Base-by-base conservation (phyloP, 2,888 invertebrate genomes). In the Philaethria dido region DNA sequence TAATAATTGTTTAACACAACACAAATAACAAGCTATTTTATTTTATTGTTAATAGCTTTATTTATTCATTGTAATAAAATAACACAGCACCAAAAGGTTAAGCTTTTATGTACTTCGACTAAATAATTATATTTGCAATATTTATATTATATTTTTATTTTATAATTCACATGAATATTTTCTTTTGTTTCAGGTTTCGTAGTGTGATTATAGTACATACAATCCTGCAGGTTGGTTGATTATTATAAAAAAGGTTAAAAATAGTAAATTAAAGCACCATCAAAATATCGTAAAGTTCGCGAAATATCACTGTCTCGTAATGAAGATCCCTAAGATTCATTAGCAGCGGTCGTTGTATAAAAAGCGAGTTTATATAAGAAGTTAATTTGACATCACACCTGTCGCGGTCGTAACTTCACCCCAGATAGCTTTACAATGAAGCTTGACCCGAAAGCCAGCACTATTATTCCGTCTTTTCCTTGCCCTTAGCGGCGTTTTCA, bases 321-420 rank as follows among this genome's bases (percentile, higher is more conserved):
- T 83, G 74, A 80, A 84, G 85, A 87, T 86, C 87, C 87, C 85
- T 76, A 72, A 78, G 80, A 79, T 83, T 90, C 87, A 89, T 89
- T 89, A 89, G 83, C 78, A 80, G 87, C 83, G 85, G 83, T 84
- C 82, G 83, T 81, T 88, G 87, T 85, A 87, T 87, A 90, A 91
- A 90, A 91, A 87, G 85, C 77, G 83, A 83, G 83, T 87, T 88
- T 90, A 88, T 89, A 89, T 87, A 88, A 89, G 86, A 89, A 87
- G 89, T 92, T 91, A 90, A 92, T 92, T 91, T 87, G 82, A 80
- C 86, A 87, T 89, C 89, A 87, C 92, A 92, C 92, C 92, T 92
- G 92, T 90, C 90, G 80, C 83, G 86, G 80, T 90, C 91, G 88
- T 92, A 92, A 92, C 88, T 91, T 86, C 77, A 81, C 86, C 89